Evolutionary conservation across 2,888 invertebrate species (phyloP), one percentile per base, ranked within the genome.

Genomic region (Urechis unicinctus): DNA sequence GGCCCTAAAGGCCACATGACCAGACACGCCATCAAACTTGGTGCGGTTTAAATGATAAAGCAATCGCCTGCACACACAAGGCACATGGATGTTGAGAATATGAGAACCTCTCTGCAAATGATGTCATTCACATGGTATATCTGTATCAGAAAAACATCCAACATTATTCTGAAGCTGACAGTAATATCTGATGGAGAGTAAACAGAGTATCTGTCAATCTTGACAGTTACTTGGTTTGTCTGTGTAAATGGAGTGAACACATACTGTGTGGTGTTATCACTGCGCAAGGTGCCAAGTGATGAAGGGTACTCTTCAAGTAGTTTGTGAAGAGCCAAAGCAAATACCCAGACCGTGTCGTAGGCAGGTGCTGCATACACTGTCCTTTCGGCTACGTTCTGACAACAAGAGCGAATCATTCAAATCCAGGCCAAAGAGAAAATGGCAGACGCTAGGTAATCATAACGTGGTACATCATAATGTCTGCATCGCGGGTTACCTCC

Each of bases 311-410:
- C 82, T 50, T 79, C 81, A 0, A 86, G 74, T 0, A 89, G 78
- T 61, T 83, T 80, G 68, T 88, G 83, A 29, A 88, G 78, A 0
- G 87, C 88, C 41, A 83, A 77, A 2, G 87, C 89, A 73, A 86
- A 89, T 0, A 85, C 85, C 89, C 89, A 89, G 51, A 89, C 86
- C 0, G 88, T 88, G 75, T 89, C 89, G 68, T 89, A 89, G 0
- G 87, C 86, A 71, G 85, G 89, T 0, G 87, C 86, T 0, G 86
- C 86, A 71, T 87, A 88, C 62, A 83, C 82, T n/a, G n/a, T n/a
- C n/a, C n/a, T n/a, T n/a, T n/a, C n/a, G n/a, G n/a, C n/a, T n/a
- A n/a, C n/a, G n/a, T n/a, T n/a, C n/a, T n/a, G n/a, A n/a, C n/a
- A n/a, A n/a, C n/a, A n/a, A n/a, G n/a, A n/a, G n/a, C n/a, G n/a